Conservation (phyloP, 2,797 vertebrate genomes). For the Chloroceryle inda region DNA sequence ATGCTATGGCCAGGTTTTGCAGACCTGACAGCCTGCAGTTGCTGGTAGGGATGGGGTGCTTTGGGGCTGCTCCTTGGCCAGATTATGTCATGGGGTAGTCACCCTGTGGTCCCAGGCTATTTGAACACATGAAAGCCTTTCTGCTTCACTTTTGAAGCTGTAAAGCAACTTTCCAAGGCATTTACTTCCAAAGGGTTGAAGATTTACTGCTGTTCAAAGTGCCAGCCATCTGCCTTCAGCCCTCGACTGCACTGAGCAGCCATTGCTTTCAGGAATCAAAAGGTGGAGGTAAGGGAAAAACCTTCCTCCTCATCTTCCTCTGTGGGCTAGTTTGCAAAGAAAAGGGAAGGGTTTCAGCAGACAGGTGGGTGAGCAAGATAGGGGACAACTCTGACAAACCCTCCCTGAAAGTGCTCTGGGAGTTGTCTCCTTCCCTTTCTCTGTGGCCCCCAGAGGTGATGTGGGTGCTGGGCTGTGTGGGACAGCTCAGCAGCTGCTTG, state of each 20-base stretch:
- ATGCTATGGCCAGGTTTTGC: neutral
- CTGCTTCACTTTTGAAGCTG: neutral
- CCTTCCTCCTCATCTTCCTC: neutral
- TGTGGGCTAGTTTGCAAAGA: neutral
- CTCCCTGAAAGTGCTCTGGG: neutral
- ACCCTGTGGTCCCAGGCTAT: neutral
- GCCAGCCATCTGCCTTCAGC: accelerated
- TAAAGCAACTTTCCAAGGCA: neutral
- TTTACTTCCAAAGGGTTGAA: neutral
- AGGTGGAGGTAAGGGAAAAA: neutral
- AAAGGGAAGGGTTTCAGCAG: neutral
- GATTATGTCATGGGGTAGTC: neutral
- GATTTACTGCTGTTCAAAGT: neutral
- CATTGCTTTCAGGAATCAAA: neutral
- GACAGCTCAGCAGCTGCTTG: neutral
- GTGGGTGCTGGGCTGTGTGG: neutral
- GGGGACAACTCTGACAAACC: accelerated
- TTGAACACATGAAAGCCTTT: neutral
- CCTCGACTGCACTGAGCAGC: neutral
- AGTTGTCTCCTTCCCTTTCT: neutral
- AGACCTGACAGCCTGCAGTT: neutral
- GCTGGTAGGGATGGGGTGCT: neutral
- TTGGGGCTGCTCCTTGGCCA: neutral
- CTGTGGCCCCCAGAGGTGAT: neutral
- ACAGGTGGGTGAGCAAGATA: neutral